Conservation (phyloP, 2,113 vertebrate species). For the Mixornis gularis region DNA sequence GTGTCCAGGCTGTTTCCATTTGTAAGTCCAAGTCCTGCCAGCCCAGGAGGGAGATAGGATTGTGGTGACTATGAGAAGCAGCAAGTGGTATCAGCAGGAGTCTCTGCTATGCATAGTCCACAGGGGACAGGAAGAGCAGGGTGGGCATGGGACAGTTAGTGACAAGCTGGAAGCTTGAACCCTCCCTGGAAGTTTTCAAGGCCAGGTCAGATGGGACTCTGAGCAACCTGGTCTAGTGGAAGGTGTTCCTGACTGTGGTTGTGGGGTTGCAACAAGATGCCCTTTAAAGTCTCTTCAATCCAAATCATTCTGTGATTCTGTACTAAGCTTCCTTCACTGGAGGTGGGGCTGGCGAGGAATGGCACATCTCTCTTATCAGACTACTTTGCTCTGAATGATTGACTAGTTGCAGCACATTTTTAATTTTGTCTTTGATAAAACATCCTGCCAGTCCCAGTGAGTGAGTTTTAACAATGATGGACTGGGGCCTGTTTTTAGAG, state of each 20-base stretch:
- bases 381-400: neutral
- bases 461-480: neutral
- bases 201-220: neutral
- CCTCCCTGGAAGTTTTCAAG: neutral
- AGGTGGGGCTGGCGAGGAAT: neutral
- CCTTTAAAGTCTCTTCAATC: neutral
- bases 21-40: neutral
- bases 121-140: neutral
- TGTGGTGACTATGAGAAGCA: neutral
- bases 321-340: neutral
- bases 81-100: neutral
- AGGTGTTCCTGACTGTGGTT: neutral
- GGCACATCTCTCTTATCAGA: rapidly evolving
- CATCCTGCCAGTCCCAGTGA: neutral
- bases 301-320: neutral
- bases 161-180: neutral
- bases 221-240: neutral
- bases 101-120: neutral
- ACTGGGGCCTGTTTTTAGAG: neutral
- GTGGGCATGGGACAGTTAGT: neutral
- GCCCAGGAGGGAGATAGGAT: neutral
- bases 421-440: neutral
- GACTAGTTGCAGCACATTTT: neutral
- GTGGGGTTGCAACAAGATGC: neutral
- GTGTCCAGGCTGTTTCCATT: neutral